phyloP scores from a whole-genome alignment of 2,888 invertebrate species.

The Siphlonurus alternatus region DNA sequence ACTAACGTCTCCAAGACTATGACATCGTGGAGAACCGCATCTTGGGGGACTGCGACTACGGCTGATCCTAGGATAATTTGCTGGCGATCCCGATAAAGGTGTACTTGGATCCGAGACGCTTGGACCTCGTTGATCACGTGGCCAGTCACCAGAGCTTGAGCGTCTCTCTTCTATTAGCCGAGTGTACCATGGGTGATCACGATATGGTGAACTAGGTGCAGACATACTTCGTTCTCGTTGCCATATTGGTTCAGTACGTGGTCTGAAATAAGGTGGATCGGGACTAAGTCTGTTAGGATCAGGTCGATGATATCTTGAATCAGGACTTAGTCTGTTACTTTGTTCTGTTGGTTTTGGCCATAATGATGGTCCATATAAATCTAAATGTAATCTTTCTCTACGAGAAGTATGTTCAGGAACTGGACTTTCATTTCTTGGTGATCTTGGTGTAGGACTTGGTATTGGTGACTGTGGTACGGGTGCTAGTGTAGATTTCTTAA shows the following conservation, averaged over 20 bases:
- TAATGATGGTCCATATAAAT: not conserved
- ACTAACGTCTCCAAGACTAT: not conserved
- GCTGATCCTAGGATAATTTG: not conserved
- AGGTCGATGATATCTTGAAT: not conserved
- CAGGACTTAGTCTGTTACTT: not conserved
- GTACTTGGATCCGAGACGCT: not conserved
- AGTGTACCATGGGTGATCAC: not conserved
- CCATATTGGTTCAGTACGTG: not conserved
- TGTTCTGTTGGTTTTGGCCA: not conserved
- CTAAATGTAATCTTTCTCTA: not conserved
- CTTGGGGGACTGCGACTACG: not conserved
- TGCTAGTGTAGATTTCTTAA: not conserved
- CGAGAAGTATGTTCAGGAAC: not conserved
- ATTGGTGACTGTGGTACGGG: not conserved
- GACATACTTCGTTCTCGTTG: not conserved
- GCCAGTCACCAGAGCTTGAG: not conserved
- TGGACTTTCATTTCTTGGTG: not conserved
- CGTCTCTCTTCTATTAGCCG: not conserved
- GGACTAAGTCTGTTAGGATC: not conserved
- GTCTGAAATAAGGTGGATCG: not conserved
- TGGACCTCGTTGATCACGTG: not conserved
- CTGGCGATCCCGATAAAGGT: not conserved
- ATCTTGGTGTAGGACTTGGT: not conserved
- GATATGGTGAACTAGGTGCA: not conserved
- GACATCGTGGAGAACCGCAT: constrained; percentile 2